Conservation (phyloP, 92 coral and sea anemone genomes). For the Actinernus sp. region DNA sequence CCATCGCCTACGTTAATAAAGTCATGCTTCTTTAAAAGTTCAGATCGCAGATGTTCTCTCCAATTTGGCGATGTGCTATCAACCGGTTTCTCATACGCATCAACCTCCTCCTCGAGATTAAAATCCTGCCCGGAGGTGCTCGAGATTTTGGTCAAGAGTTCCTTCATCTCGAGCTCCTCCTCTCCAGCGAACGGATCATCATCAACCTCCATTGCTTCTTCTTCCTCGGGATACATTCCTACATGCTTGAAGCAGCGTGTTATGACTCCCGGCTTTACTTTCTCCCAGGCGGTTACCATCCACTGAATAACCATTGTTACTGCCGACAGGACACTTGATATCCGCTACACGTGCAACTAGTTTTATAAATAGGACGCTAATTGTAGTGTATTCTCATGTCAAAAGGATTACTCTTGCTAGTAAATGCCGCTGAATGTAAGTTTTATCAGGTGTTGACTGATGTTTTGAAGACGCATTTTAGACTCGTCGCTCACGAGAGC, state of each 20-base stretch:
- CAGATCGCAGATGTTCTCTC: background rate
- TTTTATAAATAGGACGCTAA: too few species aligned
- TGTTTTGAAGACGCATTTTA: too few species aligned
- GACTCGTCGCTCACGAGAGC: too few species aligned
- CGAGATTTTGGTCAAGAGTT: background rate
- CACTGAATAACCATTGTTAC: background rate
- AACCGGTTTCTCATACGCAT: background rate
- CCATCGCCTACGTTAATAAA: slow-evolving; percentile 1
- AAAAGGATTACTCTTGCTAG: too few species aligned
- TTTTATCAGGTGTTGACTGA: too few species aligned
- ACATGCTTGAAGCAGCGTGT: background rate
- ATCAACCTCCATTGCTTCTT: background rate
- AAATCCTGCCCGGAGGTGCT: slow-evolving; percentile 2
- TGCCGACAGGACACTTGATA: too few species aligned
- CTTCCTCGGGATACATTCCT: background rate
- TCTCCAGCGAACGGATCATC: background rate
- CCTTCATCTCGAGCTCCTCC: background rate
- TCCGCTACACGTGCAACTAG: too few species aligned
- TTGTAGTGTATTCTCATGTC: too few species aligned
- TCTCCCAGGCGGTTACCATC: background rate
- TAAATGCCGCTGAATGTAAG: too few species aligned
- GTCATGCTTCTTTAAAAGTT: background rate
- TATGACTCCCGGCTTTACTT: background rate
- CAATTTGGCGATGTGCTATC: background rate
- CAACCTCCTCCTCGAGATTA: background rate